Evolutionary conservation across 2,113 vertebrate species (phyloP).

Genomic region (Melanerpes aurifrons): DNA sequence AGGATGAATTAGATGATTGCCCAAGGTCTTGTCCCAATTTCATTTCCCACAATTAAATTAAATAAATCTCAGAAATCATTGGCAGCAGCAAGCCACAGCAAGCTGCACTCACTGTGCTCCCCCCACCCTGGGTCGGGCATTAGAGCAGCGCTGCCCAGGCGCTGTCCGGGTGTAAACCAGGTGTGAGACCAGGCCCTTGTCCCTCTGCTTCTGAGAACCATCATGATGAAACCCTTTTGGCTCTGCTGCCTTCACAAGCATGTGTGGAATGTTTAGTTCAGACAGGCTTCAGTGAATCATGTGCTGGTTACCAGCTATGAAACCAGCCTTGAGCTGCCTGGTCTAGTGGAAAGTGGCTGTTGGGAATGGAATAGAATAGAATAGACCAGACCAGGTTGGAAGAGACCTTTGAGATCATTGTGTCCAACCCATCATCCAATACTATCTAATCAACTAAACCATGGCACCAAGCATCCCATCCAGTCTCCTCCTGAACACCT

Average conservation of each 20-base stretch:
- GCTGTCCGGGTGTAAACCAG: neutral
- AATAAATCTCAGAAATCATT: slow-evolving; percentile 54
- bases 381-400: too few relatives aligned
- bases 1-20: slow-evolving; percentile 53
- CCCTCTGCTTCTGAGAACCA: neutral
- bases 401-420: too few relatives aligned
- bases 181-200: neutral
- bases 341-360: too few relatives aligned
- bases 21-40: slow-evolving; percentile 19
- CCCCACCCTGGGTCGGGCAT: neutral
- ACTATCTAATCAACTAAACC: too few relatives aligned
- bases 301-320: too few relatives aligned
- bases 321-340: too few relatives aligned
- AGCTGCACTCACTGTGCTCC: neutral
- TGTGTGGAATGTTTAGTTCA: neutral
- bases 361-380: too few relatives aligned
- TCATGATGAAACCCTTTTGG: neutral
- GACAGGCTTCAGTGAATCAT: neutral
- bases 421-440: too few relatives aligned
- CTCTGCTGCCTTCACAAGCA: neutral
- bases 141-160: neutral
- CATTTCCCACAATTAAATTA: slow-evolving; percentile 59
- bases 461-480: too few relatives aligned
- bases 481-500: too few relatives aligned
- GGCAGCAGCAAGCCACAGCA: slow-evolving; percentile 1